Percentiles rank a stretch among this genome's conserved stretches.
phyloP scores from a whole-genome alignment of 2,113 vertebrate species.

The Stercorarius parasiticus region DNA sequence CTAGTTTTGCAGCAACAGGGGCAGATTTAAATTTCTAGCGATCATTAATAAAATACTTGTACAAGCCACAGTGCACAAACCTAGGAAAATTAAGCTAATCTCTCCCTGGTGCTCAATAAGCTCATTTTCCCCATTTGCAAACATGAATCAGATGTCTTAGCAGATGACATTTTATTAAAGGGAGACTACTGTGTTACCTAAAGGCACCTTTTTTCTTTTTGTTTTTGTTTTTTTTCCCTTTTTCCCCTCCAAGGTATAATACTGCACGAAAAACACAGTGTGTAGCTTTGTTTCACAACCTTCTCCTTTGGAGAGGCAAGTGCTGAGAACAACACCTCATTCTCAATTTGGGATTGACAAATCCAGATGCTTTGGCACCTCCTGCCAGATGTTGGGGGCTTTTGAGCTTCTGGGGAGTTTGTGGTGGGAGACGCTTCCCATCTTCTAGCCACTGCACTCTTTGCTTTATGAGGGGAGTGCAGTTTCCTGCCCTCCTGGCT shows the following conservation, averaged over 20 bases:
- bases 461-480: not conserved
- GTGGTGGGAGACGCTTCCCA: not conserved
- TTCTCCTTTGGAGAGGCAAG: not conserved
- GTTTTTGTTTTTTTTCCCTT: not conserved
- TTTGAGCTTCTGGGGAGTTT: not conserved
- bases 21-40: not conserved
- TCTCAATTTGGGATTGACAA: not conserved
- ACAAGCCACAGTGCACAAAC: not conserved
- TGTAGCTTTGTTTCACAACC: not conserved
- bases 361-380: not conserved
- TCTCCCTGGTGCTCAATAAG: not conserved
- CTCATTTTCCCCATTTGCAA: not conserved
- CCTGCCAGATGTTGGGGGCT: not conserved
- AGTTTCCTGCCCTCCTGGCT: not conserved
- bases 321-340: too few species aligned
- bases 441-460: not conserved
- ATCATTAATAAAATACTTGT: not conserved
- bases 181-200: not conserved
- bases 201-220: not conserved
- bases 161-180: not conserved
- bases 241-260: not conserved
- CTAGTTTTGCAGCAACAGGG: not conserved
- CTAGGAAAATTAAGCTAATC: not conserved
- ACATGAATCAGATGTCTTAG: not conserved
- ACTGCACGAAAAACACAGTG: accelerated